These are phyloP conservation scores for Colletes latitarsis DNA, from an alignment of 1,140 invertebrate species.

Conservation along the genomic window DNA sequence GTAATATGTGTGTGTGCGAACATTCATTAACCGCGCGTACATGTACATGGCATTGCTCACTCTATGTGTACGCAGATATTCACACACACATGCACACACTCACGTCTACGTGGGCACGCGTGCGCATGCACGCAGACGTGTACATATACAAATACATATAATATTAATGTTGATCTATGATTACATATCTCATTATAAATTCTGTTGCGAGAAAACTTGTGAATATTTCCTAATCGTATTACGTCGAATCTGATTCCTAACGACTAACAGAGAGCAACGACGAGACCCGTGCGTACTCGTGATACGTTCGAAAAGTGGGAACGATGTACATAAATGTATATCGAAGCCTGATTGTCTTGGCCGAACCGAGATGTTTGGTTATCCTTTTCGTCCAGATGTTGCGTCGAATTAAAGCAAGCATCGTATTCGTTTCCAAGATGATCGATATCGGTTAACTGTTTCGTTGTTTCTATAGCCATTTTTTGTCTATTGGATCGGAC, in stretches of 20 bases:
- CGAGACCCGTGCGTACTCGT: neutral
- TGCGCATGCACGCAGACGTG: constrained; percentile 14
- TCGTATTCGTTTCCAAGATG: neutral
- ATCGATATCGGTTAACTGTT: no score
- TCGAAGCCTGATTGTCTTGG: neutral
- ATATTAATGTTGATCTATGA: constrained; percentile 51
- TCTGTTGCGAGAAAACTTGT: constrained; percentile 46
- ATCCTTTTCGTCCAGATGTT: neutral
- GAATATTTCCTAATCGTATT: constrained; percentile 70
- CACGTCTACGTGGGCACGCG: neutral
- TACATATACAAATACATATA: constrained; percentile 35
- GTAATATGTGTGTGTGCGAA: neutral
- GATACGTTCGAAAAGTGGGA: neutral
- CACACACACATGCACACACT: neutral
- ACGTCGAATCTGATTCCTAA: constrained; percentile 51
- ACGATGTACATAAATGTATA: constrained; percentile 2
- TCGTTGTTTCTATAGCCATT: no score
- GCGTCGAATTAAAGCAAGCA: neutral
- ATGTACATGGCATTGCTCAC: neutral
- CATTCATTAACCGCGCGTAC: neutral
- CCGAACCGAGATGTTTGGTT: neutral
- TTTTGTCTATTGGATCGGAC: no score
- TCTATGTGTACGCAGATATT: neutral
- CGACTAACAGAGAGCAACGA: constrained; percentile 8
- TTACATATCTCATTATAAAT: constrained; percentile 58